Conservation (phyloP, 2,113 vertebrate genomes). For the Ctenodactylus gundi region DNA sequence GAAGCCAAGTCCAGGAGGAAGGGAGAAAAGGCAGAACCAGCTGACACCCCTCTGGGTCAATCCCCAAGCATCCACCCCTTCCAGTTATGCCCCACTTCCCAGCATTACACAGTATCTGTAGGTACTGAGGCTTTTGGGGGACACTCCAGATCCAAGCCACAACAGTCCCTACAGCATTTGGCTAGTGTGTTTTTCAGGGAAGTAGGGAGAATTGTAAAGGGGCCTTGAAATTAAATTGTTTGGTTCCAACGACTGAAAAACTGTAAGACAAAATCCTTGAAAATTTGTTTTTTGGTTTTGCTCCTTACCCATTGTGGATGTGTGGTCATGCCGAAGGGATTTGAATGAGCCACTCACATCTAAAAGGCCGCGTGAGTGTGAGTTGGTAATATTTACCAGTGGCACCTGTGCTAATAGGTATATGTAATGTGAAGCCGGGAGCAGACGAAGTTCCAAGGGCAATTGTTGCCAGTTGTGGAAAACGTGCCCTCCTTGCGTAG, state of each 20-base stretch:
- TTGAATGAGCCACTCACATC: conserved; percentile 13
- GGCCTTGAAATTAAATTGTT: conserved; percentile 59
- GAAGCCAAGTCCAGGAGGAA: too few species aligned
- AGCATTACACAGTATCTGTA: too few species aligned
- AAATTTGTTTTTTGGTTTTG: conserved; percentile 47
- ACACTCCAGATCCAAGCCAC: too few species aligned
- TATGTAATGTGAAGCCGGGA: conserved; percentile 50
- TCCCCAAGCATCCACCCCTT: too few species aligned
- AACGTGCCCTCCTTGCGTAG: conserved; percentile 64
- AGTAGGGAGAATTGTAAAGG: conserved; percentile 6
- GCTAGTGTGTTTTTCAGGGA: conserved; percentile 39
- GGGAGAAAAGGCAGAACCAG: too few species aligned
- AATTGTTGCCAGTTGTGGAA: conserved; percentile 47
- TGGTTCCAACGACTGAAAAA: conserved; percentile 38
- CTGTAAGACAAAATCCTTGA: background rate
- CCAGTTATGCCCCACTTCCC: too few species aligned
- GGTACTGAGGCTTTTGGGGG: too few species aligned
- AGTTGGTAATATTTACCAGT: conserved; percentile 40
- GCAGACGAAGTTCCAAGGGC: conserved; percentile 52
- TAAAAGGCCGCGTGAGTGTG: conserved; percentile 19
- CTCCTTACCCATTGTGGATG: conserved; percentile 5
- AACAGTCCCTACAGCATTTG: background rate
- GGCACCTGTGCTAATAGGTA: conserved; percentile 56
- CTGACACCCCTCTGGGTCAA: too few species aligned
- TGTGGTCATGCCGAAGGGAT: conserved; percentile 34